phyloP scores from a whole-genome alignment of 2,113 vertebrate species.

The Phrynosoma blainvillii region DNA sequence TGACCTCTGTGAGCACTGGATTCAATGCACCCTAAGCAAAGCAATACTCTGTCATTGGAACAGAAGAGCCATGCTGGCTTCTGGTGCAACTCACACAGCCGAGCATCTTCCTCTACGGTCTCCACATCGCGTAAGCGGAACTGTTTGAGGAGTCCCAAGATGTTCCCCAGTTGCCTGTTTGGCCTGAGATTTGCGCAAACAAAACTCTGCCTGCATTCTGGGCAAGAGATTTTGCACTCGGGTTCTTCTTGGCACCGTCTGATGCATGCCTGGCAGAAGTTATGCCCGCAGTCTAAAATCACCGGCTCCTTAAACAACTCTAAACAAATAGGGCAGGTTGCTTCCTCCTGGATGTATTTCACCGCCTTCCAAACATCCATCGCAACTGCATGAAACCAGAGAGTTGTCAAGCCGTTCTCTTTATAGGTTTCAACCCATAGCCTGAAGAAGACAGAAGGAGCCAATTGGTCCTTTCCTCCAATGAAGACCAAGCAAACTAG shows the following conservation, averaged over 20 bases:
- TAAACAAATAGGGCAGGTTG: no score
- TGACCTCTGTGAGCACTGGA: background rate
- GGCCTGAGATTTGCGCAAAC: background rate
- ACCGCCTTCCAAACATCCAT: no score
- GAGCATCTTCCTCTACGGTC: accelerated
- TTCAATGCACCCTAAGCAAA: background rate
- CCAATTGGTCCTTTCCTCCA: no score
- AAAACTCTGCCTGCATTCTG: background rate
- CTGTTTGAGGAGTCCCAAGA: background rate
- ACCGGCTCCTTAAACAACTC: no score
- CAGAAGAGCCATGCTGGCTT: background rate
- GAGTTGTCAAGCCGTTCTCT: no score
- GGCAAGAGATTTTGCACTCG: background rate
- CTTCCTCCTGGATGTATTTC: background rate
- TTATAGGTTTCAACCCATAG: no score
- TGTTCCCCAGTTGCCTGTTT: background rate
- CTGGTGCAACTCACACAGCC: background rate
- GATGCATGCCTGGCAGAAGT: no score
- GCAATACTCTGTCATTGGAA: background rate
- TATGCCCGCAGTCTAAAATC: no score
- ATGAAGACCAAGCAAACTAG: no score
- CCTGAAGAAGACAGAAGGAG: no score
- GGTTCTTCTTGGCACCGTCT: background rate
- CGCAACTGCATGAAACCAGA: no score
- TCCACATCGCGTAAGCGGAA: background rate